Conservation (phyloP, 2,888 invertebrate genomes). For the Lingula anatina region DNA sequence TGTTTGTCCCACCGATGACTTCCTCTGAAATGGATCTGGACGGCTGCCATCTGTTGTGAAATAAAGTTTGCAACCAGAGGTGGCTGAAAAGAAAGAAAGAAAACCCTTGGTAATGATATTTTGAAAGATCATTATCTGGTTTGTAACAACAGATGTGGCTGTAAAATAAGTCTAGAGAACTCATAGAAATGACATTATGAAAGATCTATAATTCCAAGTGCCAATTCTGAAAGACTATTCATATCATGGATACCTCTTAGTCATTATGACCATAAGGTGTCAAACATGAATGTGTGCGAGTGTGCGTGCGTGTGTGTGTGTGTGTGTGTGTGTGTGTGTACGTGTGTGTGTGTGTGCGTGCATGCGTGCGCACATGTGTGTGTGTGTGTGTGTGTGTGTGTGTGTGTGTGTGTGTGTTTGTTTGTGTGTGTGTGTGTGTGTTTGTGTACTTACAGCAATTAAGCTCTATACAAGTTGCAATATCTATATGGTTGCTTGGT, state of each 20-base stretch:
- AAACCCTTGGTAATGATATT: neutral
- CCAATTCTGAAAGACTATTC: no score
- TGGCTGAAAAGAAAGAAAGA: conserved; percentile 30
- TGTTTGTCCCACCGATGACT: conserved; percentile 47
- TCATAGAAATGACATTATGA: neutral
- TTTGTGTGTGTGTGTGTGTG: neutral
- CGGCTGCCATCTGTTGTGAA: conserved; percentile 53
- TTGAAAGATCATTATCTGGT: no score
- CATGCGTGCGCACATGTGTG: no score
- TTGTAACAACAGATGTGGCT: no score
- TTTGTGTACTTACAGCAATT: conserved; percentile 36
- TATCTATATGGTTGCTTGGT: conserved; percentile 33
- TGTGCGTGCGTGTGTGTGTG: no score
- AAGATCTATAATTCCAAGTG: neutral
- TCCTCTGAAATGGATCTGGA: conserved; percentile 49
- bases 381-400: no score
- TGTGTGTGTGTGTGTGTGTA: no score
- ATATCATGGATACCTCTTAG: no score
- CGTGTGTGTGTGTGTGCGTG: no score
- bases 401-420: neutral
- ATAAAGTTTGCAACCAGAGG: conserved; percentile 43
- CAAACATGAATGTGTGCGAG: no score
- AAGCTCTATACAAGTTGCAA: conserved; percentile 41
- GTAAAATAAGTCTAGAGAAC: neutral
- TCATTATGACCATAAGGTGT: no score